Conservation (phyloP, 2,797 vertebrate genomes). For the Cynodonichthys magdalenae region DNA sequence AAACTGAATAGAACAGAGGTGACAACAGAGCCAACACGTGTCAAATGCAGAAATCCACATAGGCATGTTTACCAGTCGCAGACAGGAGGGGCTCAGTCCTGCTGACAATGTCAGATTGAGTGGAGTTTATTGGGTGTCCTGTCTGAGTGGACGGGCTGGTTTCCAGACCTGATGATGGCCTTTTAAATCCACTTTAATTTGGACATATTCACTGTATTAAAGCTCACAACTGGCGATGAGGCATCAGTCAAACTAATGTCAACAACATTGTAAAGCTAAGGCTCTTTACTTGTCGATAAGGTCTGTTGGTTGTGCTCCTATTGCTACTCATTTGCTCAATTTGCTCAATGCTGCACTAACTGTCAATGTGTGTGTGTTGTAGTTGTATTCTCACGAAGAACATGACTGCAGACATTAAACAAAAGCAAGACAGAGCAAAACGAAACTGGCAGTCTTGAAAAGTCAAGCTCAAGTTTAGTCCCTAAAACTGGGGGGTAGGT, state of each 20-base stretch:
- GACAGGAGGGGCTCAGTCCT: conserved; percentile 43
- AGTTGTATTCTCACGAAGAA: conserved; percentile 60
- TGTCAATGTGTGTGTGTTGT: conserved; percentile 27
- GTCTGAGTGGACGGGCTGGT: conserved; percentile 36
- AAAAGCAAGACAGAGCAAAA: conserved; percentile 54
- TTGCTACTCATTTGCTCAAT: no score
- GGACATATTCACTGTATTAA: conserved; percentile 24
- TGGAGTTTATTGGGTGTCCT: conserved; percentile 17
- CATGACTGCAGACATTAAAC: conserved; percentile 57
- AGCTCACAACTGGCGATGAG: conserved; percentile 26
- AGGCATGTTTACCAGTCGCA: conserved; percentile 65
- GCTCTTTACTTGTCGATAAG: conserved; percentile 41
- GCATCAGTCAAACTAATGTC: conserved; percentile 35
- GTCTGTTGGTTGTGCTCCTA: background rate
- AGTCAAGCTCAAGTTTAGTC: conserved; percentile 53
- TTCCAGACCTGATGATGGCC: conserved; percentile 32
- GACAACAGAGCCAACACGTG: conserved; percentile 45
- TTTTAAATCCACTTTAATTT: conserved; percentile 28
- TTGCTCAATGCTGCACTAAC: no score
- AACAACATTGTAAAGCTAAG: conserved; percentile 21
- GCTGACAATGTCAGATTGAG: background rate
- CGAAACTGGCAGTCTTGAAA: conserved; percentile 59
- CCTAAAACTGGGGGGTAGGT: conserved; percentile 41
- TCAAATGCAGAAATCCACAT: conserved; percentile 35
- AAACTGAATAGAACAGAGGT: conserved; percentile 63